These are phyloP conservation scores for Vanessa atalanta DNA, from an alignment of 1,140 invertebrate species.

Conservation along the genomic window DNA sequence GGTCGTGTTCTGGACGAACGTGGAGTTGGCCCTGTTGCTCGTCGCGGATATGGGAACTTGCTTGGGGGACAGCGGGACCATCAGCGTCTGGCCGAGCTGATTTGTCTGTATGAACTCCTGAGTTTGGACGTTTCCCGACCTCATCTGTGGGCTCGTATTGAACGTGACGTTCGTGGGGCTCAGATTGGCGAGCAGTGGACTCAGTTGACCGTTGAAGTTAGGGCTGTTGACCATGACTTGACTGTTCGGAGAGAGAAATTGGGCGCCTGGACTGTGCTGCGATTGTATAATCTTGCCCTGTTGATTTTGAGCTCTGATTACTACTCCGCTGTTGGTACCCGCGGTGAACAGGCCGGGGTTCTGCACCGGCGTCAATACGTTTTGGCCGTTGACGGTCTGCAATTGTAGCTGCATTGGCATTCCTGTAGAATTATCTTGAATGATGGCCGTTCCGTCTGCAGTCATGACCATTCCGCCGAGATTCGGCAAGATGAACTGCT, in stretches of 20 bases:
- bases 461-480: slow-evolving; percentile 89
- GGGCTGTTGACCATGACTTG: slow-evolving; percentile 88
- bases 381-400: slow-evolving; percentile 90
- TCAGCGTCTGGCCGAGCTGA: slow-evolving; percentile 87
- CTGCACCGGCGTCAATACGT: slow-evolving; percentile 88
- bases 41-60: slow-evolving; percentile 82
- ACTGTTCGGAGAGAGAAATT: slow-evolving; percentile 87
- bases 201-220: slow-evolving; percentile 88
- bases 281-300: slow-evolving; percentile 88
- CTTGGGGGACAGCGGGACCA: slow-evolving; percentile 87
- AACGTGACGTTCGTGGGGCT: slow-evolving; percentile 87
- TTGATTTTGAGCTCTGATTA: slow-evolving; percentile 87
- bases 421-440: slow-evolving; percentile 84
- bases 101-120: slow-evolving; percentile 87
- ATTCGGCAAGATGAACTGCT: slow-evolving; percentile 91
- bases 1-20: slow-evolving; percentile 86
- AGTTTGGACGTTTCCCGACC: slow-evolving; percentile 82
- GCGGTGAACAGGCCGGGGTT: slow-evolving; percentile 87
- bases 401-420: slow-evolving; percentile 88
- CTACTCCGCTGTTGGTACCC: slow-evolving; percentile 86
- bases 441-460: slow-evolving; percentile 85
- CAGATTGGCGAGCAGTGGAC: slow-evolving; percentile 87
- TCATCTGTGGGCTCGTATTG: slow-evolving; percentile 82
- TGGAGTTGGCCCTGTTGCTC: slow-evolving; percentile 86
- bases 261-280: slow-evolving; percentile 85